phyloP scores from a whole-genome alignment of 2,113 vertebrate species.

The Eubucco bourcierii region DNA sequence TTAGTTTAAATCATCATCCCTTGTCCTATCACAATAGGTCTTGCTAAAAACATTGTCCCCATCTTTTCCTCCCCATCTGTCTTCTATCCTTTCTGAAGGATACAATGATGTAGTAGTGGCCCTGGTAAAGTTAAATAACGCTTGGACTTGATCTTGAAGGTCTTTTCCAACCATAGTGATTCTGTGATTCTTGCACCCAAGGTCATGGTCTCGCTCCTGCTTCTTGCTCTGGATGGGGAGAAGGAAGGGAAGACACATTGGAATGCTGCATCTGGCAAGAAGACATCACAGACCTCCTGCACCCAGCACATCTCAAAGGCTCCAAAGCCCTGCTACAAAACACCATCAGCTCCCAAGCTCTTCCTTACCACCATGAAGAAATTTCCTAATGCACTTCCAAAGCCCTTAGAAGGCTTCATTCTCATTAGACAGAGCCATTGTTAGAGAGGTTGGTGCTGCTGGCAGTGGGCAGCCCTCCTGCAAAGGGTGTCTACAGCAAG shows the following conservation, averaged over 20 bases:
- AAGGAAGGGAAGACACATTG: not conserved
- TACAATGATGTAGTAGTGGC: too few relatives aligned
- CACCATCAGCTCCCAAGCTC: not conserved
- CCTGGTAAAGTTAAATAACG: too few relatives aligned
- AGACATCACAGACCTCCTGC: rapidly evolving
- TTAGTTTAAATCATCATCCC: too few relatives aligned
- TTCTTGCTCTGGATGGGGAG: not conserved
- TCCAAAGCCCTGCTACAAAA: not conserved
- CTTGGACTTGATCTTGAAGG: too few relatives aligned
- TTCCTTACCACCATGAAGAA: not conserved
- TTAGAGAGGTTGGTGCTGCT: not conserved
- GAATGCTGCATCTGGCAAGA: not conserved
- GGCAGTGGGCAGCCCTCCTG: not conserved
- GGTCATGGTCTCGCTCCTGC: not conserved
- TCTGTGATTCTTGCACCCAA: too few relatives aligned
- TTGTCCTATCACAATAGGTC: too few relatives aligned
- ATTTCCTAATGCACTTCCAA: not conserved
- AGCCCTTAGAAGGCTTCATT: not conserved
- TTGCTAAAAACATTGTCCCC: too few relatives aligned
- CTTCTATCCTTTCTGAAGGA: too few relatives aligned
- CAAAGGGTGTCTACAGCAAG: not conserved
- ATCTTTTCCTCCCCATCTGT: too few relatives aligned
- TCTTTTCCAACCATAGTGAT: too few relatives aligned
- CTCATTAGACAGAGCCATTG: rapidly evolving
- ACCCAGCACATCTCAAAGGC: rapidly evolving